Base-by-base conservation (phyloP, 2,797 vertebrate species). In the Cirrhinus molitorella region DNA sequence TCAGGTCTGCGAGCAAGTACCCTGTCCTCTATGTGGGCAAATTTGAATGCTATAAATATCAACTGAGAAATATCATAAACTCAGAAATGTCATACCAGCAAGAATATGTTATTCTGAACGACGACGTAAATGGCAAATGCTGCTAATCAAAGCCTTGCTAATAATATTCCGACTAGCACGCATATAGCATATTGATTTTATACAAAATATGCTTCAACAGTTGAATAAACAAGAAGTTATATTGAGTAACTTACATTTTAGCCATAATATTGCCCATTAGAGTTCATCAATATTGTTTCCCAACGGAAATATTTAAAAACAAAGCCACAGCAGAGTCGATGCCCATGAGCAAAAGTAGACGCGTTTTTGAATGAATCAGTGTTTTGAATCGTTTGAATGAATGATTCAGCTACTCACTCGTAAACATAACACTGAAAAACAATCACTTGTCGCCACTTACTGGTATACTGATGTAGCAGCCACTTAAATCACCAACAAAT, bases 161-260 rank as follows among this genome's bases (percentile, higher is more conserved):
- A 61, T 31, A 28, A 61, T 61, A 31, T 61, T 67, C 19, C 17
- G 10, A 61, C 13, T 25, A 61, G 25, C 19, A 13, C 17, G 6
- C 16, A 19, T 17, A 5, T 67, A 34, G 31, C 9, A 21, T 66
- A 3, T 21, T 53, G 19, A 17, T 53, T 51, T 51, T 53, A 49
- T 49, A 40, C 10, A 67, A 12, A 21, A 65, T 19, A 65, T 19
- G 16, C 34, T 21, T 21, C 19, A 11, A 65, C 19, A 21, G 31
- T 37, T 66, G 9, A 66, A 2, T 37, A 37, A 66, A 66, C 63
- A 66, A 66, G 2, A n/a, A 40, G n/a, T 14, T 23, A 23, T 23
- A n/a, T 23, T 68, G 66, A 67, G 21, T n/a, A 23, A 68, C 37
- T 43, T 65, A 65, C 31, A 65, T 65, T 68, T 43, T 23, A 67